phyloP scores from a whole-genome alignment of 2,888 invertebrate species.

The Sinotaia quadrata region DNA sequence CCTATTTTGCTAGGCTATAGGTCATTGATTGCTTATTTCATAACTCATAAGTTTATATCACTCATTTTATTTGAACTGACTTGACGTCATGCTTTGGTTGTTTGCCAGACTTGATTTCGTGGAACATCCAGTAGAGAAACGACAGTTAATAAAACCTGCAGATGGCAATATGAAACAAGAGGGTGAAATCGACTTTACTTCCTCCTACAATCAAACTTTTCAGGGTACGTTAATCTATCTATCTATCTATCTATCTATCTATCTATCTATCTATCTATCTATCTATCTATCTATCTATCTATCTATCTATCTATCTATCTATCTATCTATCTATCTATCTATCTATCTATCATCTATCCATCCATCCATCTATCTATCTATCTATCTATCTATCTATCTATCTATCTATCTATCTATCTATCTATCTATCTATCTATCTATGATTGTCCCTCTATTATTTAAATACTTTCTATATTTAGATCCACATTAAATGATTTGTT shows the following conservation, averaged over 20 bases:
- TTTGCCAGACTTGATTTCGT: slow-evolving; percentile 34
- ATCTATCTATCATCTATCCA: too few species aligned
- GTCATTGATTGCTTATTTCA: background rate
- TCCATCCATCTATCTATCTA: too few species aligned
- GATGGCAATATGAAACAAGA: slow-evolving; percentile 58
- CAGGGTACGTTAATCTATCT: slow-evolving; percentile 2
- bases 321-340: too few species aligned
- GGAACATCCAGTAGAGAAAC: slow-evolving; percentile 27
- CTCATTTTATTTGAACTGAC: background rate
- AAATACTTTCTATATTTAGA: too few species aligned
- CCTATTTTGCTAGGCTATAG: too few species aligned
- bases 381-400: background rate
- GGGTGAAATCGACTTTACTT: slow-evolving; percentile 61
- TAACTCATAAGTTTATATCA: background rate
- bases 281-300: too few species aligned
- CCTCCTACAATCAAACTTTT: slow-evolving; percentile 58
- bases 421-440: background rate
- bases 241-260: background rate
- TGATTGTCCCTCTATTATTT: slow-evolving; percentile 5
- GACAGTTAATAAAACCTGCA: slow-evolving; percentile 12
- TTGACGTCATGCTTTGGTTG: too few species aligned
- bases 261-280: background rate
- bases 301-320: background rate
- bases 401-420: background rate
- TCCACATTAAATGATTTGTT: too few species aligned